phyloP scores from a whole-genome alignment of 2,888 invertebrate genomes.

The Bombyx huttoni region DNA sequence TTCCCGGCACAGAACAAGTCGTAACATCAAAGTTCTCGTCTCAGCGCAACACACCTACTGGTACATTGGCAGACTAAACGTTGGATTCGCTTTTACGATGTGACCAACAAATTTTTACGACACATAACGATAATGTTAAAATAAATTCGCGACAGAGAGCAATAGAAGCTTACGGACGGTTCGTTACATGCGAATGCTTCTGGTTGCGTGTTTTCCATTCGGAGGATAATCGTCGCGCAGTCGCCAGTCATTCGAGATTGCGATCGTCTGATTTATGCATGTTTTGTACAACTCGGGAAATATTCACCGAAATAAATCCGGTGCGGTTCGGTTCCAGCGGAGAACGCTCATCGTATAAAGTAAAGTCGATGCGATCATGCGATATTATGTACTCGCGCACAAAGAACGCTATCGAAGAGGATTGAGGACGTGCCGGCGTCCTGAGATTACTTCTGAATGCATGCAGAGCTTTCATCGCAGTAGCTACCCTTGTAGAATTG shows the following conservation, averaged over 20 bases:
- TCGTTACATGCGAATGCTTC: conserved; percentile 33
- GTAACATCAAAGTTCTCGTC: conserved; percentile 24
- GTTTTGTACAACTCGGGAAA: conserved; percentile 23
- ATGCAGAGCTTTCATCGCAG: conserved; percentile 13
- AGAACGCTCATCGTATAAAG: conserved; percentile 31
- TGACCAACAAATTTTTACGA: conserved; percentile 49
- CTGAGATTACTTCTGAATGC: conserved; percentile 30
- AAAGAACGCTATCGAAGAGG: conserved; percentile 33
- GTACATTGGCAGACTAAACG: conserved; percentile 27
- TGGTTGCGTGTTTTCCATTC: conserved; percentile 26
- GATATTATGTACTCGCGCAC: conserved; percentile 24
- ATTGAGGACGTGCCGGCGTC: conserved; percentile 30
- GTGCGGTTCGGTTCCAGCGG: conserved; percentile 33
- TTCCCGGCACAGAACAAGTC: conserved; percentile 11
- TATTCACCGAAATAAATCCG: conserved; percentile 47
- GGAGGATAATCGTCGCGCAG: conserved; percentile 26
- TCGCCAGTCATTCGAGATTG: conserved; percentile 24
- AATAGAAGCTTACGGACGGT: neutral
- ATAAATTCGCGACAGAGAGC: conserved; percentile 37
- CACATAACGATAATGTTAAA: conserved; percentile 54
- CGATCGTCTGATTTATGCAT: conserved; percentile 37
- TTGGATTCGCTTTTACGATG: conserved; percentile 45
- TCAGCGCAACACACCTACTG: conserved; percentile 12
- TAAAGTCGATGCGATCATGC: conserved; percentile 35
- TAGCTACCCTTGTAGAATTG: conserved; percentile 25